Evolutionary conservation across 2,888 invertebrate genomes (phyloP), one percentile per base, ranked within the genome.

Genomic region (Hirtodrosophila histrioides): DNA sequence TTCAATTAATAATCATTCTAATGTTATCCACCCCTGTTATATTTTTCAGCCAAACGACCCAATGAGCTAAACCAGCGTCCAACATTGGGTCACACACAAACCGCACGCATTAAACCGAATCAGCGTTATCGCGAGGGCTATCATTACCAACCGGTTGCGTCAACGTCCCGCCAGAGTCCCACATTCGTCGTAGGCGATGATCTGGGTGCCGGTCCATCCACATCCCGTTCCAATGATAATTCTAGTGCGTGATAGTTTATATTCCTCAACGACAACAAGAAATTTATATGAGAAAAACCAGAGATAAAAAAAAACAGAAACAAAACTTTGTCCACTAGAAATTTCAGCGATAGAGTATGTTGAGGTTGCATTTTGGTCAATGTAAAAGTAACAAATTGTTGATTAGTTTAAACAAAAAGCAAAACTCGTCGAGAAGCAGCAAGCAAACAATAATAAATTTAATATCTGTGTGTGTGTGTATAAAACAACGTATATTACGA

Each of bases 131-230:
- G 92, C 86, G 91, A 92, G 89, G 92, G 92, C 84, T 92, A 92
- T 88, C 92, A 92, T 89, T 92, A 92, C 89, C 92, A 92, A 87
- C 91, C 91, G 80, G 90, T 91, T 81, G 91, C 91, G 88, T 93
- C 93, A 80, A 93, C 93, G 88, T 93, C 93, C 86, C 92, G 92
- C 91, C 92, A 93, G 89, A 92, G 92, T 89, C 92, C 92, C 79
- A 92, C 92, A 77, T 92, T 92, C 86, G 87, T 92, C 75, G 76
- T 92, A 83, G 91, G 91, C 84, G 91, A 91, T 81, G 91, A 91
- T 71, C 78, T 88, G 86, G 88, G 84, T 83, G 90, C 90, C 83
- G 91, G 91, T 89, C 91, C 91, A 91, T 91, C 92, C 90, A 91
- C 92, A 88, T 92, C 91, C 91, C 91, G 91, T 89, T 92, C 92